Percentiles rank a stretch among this genome's conserved stretches.
phyloP scores from a whole-genome alignment of 2,113 vertebrate genomes.

The Salvelinus namaycush region DNA sequence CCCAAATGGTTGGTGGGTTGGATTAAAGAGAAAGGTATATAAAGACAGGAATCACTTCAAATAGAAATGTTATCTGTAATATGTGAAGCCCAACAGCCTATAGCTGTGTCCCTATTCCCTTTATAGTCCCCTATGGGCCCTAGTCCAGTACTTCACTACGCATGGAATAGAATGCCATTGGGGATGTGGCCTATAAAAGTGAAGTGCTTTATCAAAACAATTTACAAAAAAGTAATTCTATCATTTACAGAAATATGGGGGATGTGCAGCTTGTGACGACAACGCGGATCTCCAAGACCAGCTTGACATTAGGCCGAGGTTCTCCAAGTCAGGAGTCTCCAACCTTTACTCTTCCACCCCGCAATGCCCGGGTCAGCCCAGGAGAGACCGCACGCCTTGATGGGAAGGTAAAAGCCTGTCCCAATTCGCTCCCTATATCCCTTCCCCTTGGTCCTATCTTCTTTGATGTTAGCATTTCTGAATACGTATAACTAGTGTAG shows the following conservation, averaged over 20 bases:
- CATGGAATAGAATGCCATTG: neutral
- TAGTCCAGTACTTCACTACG: neutral
- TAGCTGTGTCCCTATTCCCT: neutral
- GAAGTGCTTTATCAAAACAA: neutral
- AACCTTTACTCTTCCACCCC: conserved; percentile 82
- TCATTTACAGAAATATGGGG: conserved; percentile 71
- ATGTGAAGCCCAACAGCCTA: neutral
- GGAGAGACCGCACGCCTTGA: conserved; percentile 82
- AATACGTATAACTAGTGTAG: too few species aligned
- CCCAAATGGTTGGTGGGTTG: neutral
- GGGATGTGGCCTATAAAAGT: neutral
- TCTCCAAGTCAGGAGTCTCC: conserved; percentile 73
- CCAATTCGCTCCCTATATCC: neutral
- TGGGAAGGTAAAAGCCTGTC: conserved; percentile 76
- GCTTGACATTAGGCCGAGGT: conserved; percentile 61
- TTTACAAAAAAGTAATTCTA: neutral
- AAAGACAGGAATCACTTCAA: neutral
- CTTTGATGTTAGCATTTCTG: too few species aligned
- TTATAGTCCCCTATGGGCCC: too few species aligned
- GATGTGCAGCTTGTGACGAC: conserved; percentile 79
- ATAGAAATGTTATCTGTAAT: neutral
- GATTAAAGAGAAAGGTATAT: neutral
- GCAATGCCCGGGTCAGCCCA: conserved; percentile 76
- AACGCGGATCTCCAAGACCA: conserved; percentile 74
- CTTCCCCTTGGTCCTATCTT: neutral